Evolutionary conservation across 2,113 vertebrate species (phyloP), one percentile per base, ranked within the genome.

Genomic region (Nesoenas mayeri): DNA sequence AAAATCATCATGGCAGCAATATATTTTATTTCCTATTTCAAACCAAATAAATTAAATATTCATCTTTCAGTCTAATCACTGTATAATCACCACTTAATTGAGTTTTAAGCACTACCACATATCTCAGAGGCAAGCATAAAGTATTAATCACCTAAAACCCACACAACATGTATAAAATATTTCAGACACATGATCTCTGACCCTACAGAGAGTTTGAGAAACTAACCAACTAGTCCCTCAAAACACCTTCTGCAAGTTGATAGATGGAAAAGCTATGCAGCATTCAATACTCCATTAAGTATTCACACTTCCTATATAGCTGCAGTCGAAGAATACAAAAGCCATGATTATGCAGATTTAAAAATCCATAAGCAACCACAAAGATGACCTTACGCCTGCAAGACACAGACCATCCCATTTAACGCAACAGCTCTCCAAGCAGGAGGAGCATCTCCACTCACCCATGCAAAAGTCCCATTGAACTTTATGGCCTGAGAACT

Each of bases 21-120:
- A 8, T 14, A 29, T 19, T 88, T 74, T 73, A 88, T 80, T 77
- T 60, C 36, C 38, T 47, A 36, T 84, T 88, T 89, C 69, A 82
- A 83, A 78, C 32, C 48, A 95, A 85, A 85, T 64, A 78, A 83
- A 91, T 74, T 20, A 84, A 94, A 95, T 81, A 94, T 78, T 93
- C 17, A 85, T 88, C 10, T 38, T 56, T 70, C 31, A 61, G 47
- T 40, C 72, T 78, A 72, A 88, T 88, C 51, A 61, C 53, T 66
- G 74, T 57, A 85, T 86, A 96, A 96, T 66, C 79, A 84, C 8
- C 34, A 79, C 51, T 79, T 95, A 89, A 91, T 50, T 80, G 67
- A 88, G 75, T 85, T 94, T 91, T 84, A 95, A 95, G 42, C 50
- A 89, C 36, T 70, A 79, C 40, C 51, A 93, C 24, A 57, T 89